These are phyloP conservation scores for Drosophila rufa DNA, from an alignment of 1,140 invertebrate species.

Conservation along the genomic window DNA sequence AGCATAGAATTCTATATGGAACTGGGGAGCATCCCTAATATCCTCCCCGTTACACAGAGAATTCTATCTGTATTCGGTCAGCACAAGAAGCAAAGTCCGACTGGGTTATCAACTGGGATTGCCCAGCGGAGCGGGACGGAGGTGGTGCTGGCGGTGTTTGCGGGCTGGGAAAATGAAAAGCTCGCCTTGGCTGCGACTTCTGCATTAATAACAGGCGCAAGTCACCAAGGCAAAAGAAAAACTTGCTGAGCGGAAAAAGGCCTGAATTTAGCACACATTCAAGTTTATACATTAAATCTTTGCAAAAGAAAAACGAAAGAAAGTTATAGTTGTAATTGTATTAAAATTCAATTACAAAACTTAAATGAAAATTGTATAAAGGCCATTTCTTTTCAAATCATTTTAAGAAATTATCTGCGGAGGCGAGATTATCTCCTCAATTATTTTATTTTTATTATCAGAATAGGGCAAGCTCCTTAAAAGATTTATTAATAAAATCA, in stretches of 20 bases:
- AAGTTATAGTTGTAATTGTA: background rate
- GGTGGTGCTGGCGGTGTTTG: conserved; percentile 1
- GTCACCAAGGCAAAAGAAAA: conserved; percentile 1
- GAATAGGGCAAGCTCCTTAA: too few relatives aligned
- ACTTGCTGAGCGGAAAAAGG: background rate
- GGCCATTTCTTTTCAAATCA: background rate
- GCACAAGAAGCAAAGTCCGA: too few relatives aligned
- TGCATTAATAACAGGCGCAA: conserved; percentile 46
- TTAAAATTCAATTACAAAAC: background rate
- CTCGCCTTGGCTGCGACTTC: conserved; percentile 21
- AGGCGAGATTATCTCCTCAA: too few relatives aligned
- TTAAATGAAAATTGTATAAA: too few relatives aligned
- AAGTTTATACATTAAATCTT: background rate
- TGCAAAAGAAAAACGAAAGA: background rate
- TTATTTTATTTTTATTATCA: too few relatives aligned
- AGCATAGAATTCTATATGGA: too few relatives aligned
- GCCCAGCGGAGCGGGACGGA: background rate
- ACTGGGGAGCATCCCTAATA: too few relatives aligned
- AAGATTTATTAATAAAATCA: too few relatives aligned
- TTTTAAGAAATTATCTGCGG: background rate
- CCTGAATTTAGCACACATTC: conserved; percentile 5
- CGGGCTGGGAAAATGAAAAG: conserved; percentile 8
- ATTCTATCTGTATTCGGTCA: too few relatives aligned
- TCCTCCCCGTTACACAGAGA: too few relatives aligned
- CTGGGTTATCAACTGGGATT: conserved; percentile 62